Evolutionary conservation across 2,797 vertebrate species (phyloP), one percentile per base, ranked within the genome.

Genomic region (Holocentrus rufus): DNA sequence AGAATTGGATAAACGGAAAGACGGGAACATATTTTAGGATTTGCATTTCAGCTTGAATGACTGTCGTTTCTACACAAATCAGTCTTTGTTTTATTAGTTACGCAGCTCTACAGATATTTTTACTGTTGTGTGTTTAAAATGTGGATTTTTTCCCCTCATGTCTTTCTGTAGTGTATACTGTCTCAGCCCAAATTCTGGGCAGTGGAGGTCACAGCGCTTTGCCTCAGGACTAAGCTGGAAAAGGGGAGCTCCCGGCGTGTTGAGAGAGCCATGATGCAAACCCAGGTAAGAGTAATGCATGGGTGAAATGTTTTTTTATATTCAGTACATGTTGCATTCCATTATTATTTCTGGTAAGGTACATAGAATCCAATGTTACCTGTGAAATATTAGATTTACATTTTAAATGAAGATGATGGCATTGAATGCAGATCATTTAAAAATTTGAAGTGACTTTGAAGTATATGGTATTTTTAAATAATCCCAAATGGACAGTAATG

Each of bases 101-200:
- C n/a, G n/a, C n/a, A n/a, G n/a, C n/a, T n/a, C n/a, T n/a, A n/a
- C n/a, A n/a, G n/a, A n/a, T n/a, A n/a, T n/a, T 34, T 34, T 34
- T 34, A 34, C 31, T 13, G 4, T 20, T 50, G 17, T 50, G 17
- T 18, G 17, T 15, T 31, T 67, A 20, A 61, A 25, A 8, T 17
- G 31, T 34, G 31, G 11, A 11, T 14, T 31, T 13, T 3, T 36
- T 65, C 23, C 5, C 30, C 30, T 20, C 53, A 0, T 67, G 20
- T 86, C 1, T 52, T 5, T 67, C 42, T 75, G 4, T 91, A 99
- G 98, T 96, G 94, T 81, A 84, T 99, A 65, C 93, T 99, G 76
- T 96, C 95, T 56, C 96, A 98, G 89, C 97, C 97, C 0, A 97
- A 97, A 87, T 98, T 98, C 90, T 99, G 97, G 96, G 94, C 95